Evolutionary conservation across 1,140 invertebrate genomes (phyloP), one percentile per base, ranked within the genome.

Genomic region (Cepaea nemoralis): DNA sequence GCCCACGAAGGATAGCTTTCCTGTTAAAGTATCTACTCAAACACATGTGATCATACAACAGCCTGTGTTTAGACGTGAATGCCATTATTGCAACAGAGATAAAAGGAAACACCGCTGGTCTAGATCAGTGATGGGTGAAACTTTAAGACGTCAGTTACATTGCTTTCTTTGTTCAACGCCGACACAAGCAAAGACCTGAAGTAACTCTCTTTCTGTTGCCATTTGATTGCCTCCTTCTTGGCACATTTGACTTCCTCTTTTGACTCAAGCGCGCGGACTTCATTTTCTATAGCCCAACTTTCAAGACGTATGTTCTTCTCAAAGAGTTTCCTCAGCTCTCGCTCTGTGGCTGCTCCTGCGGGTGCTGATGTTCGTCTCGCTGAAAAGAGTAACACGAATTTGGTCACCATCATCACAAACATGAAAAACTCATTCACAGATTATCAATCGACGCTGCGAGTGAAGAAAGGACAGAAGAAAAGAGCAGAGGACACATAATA

Each of bases 161-260:
- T 39, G 24, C 22, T 37, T 71, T 40, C 31, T 2, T 71, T 10
- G 70, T 71, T 27, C n/a, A 45, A 27, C 5, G 37, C 37, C 5
- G 3, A 6, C 6, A 45, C 40, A 27, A 76, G 40, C 42, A 77
- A 40, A 24, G 75, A 55, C 16, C 48, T 50, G 40, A 63, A 77
- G 75, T 59, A 63, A 33, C 24, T 48, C 66, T 70, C 81, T 42
- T 31, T 48, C 19, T 45, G 55, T 40, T 82, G 71, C 73, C 37
- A 66, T 40, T 33, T 42, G 24, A n/a, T 50, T 22, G 35, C 40
- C 50, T 76, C 50, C 80, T 3, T 37, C 45, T 55, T 37, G 27
- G 55, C 71, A 55, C 48, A 45, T 8, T 69, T 55, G 10, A 39
- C 33, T 55, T 81, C 45, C 35, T 63, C 80, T 22, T 48, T 70